Percentiles rank a stretch among this genome's conserved stretches.
Conservation (phyloP, 2,113 vertebrate species). For the Caloenas nicobarica region DNA sequence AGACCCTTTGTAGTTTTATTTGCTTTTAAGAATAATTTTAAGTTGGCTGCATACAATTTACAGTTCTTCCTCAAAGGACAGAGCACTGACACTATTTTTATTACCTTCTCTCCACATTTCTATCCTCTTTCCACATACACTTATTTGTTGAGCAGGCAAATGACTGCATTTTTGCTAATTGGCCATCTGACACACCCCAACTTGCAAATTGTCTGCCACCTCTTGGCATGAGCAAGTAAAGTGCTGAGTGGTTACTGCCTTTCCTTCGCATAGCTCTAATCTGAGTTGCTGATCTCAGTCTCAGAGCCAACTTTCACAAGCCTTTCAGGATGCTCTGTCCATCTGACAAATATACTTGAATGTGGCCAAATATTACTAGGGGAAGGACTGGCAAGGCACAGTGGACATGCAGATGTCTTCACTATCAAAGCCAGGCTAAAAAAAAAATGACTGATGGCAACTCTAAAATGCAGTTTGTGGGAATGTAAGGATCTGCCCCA, state of each 20-base stretch:
- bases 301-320: background rate
- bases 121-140: background rate
- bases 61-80: background rate
- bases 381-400: background rate
- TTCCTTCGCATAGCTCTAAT: background rate
- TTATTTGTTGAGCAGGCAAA: background rate
- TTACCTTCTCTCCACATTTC: background rate
- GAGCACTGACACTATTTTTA: background rate
- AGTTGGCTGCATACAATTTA: background rate
- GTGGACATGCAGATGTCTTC: background rate
- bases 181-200: background rate
- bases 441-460: background rate
- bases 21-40: background rate
- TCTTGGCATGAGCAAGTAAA: background rate
- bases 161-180: background rate
- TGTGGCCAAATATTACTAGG: background rate
- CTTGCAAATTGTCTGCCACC: background rate
- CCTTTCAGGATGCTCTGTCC: background rate
- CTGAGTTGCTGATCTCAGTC: background rate
- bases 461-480: background rate
- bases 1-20: background rate
- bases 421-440: background rate
- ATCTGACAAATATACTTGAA: background rate
- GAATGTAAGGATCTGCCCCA: background rate
- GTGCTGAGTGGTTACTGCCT: background rate